Conservation (phyloP, 2,888 invertebrate species). For the Phaonia tiefii region DNA sequence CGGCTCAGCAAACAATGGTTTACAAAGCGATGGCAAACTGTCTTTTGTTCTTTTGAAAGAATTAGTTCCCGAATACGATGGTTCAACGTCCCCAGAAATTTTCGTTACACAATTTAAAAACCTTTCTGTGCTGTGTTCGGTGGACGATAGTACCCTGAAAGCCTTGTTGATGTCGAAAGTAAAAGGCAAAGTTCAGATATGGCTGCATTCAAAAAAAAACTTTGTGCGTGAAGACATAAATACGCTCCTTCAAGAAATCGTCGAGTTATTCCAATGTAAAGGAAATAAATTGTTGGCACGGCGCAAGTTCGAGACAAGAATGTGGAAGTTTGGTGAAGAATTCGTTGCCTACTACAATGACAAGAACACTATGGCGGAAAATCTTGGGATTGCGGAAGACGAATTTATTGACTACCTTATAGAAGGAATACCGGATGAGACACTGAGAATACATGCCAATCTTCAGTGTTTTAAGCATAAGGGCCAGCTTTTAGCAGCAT, state of each 20-base stretch:
- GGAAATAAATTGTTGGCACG: constrained; percentile 46
- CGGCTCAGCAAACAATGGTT: too few species aligned
- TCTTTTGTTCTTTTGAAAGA: constrained; percentile 38
- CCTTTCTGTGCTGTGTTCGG: not conserved
- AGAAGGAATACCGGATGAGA: constrained; percentile 58
- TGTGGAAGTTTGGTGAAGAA: constrained; percentile 43
- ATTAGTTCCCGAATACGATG: constrained; percentile 46
- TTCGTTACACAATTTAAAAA: constrained; percentile 45
- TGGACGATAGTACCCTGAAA: constrained; percentile 30
- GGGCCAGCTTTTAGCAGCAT: constrained; percentile 49
- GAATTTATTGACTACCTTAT: constrained; percentile 63
- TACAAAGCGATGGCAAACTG: too few species aligned
- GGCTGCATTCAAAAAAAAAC: too few species aligned
- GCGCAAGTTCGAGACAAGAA: too few species aligned
- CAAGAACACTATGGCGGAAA: too few species aligned
- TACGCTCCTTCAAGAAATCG: constrained; percentile 14
- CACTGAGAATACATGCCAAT: constrained; percentile 51
- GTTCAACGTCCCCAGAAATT: constrained; percentile 19
- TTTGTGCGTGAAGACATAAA: constrained; percentile 18
- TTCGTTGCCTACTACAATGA: constrained; percentile 52
- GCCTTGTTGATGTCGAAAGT: constrained; percentile 48
- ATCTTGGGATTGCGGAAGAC: constrained; percentile 50
- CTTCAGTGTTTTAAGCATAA: constrained; percentile 52
- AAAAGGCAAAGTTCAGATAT: too few species aligned
- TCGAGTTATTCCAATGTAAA: constrained; percentile 19